These are phyloP conservation scores for Progne subis DNA, from an alignment of 2,113 vertebrate genomes.

Conservation along the genomic window DNA sequence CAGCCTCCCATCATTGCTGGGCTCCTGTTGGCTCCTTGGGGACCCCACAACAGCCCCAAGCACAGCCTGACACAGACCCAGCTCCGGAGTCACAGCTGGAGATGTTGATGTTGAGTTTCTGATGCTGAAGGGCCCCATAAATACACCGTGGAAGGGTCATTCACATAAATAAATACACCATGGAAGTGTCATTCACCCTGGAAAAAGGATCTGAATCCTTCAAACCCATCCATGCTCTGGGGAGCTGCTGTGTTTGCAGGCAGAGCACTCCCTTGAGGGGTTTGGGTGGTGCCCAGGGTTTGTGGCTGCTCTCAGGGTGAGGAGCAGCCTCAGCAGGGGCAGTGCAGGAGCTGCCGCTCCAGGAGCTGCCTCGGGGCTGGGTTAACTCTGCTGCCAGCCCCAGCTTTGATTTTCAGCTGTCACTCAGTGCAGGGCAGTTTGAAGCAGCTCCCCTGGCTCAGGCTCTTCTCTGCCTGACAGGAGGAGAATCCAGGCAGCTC, in stretches of 20 bases:
- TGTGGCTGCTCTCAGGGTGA: accelerated
- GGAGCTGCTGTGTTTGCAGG: not conserved
- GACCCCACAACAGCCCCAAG: not conserved
- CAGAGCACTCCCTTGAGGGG: not conserved
- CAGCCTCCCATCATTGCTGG: not conserved
- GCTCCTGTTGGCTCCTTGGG: not conserved
- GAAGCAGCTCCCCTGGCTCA: not conserved
- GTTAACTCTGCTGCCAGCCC: not conserved
- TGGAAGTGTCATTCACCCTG: not conserved
- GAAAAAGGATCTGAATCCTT: not conserved
- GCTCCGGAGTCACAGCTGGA: not conserved
- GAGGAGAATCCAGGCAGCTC: accelerated
- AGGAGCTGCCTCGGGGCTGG: not conserved
- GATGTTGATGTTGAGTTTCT: not conserved
- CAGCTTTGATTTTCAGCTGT: not conserved
- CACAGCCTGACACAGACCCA: not conserved
- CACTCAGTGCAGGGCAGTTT: not conserved
- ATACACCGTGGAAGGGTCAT: accelerated
- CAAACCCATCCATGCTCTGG: not conserved
- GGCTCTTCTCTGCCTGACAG: not conserved
- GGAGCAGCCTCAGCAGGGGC: not conserved
- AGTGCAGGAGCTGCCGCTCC: not conserved
- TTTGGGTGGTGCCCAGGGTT: not conserved
- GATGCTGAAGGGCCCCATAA: not conserved
- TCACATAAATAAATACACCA: not conserved